A percentile compares a stretch with the other conserved stretches of the same genome.
Conservation (phyloP, 2,888 invertebrate genomes). For the Platynereis dumerilii region DNA sequence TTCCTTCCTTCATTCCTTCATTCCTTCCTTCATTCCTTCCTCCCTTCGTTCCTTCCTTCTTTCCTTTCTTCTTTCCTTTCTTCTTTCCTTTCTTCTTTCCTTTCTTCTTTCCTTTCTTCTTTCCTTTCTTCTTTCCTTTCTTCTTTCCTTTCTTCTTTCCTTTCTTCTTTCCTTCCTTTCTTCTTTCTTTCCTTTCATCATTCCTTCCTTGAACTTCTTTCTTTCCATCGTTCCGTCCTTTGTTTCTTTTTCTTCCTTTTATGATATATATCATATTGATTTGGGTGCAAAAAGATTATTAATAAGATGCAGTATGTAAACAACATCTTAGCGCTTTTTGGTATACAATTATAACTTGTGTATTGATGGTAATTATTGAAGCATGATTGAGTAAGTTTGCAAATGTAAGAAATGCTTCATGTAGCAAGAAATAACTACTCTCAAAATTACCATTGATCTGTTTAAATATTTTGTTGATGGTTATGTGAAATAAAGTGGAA, state of each 20-base stretch:
- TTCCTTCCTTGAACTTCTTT: neutral
- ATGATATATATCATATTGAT: too few relatives aligned
- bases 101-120: slow-evolving; percentile 15
- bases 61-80: slow-evolving; percentile 8
- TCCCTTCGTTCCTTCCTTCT: slow-evolving; percentile 3
- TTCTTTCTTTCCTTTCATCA: neutral
- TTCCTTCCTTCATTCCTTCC: slow-evolving; percentile 16
- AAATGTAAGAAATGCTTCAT: too few relatives aligned
- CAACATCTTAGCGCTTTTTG: too few relatives aligned
- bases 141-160: neutral
- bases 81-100: slow-evolving; percentile 22
- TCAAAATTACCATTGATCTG: too few relatives aligned
- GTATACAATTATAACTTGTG: too few relatives aligned
- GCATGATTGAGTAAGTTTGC: too few relatives aligned
- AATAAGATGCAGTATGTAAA: too few relatives aligned
- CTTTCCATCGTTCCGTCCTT: neutral
- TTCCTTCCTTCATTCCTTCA: slow-evolving; percentile 75
- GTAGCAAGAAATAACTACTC: too few relatives aligned
- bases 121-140: slow-evolving; percentile 8
- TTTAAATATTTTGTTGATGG: too few relatives aligned
- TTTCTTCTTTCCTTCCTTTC: neutral
- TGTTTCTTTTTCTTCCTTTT: neutral
- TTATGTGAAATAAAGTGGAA: too few relatives aligned
- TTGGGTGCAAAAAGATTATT: too few relatives aligned
- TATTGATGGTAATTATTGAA: too few relatives aligned